Evolutionary conservation across 2,797 vertebrate species (phyloP).

Genomic region (Xiphophorus birchmanni): DNA sequence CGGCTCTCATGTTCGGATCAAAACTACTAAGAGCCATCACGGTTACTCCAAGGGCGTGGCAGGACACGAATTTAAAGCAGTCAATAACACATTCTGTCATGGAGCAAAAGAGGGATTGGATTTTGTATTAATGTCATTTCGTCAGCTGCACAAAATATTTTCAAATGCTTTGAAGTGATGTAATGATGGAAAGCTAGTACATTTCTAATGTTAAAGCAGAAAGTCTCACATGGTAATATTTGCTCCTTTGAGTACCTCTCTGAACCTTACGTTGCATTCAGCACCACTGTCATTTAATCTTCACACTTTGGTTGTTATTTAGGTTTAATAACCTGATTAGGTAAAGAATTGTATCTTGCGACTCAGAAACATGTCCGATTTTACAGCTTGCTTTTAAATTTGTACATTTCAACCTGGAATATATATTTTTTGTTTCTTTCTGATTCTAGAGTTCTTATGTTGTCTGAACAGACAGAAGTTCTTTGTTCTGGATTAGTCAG

Average conservation of each 20-base stretch:
- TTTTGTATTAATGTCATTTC: neutral
- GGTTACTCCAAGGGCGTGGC: constrained; percentile 87
- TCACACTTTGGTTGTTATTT: neutral
- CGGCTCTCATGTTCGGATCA: constrained; percentile 86
- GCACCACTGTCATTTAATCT: neutral
- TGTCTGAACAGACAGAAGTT: neutral
- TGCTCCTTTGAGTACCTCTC: neutral
- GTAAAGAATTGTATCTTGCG: neutral
- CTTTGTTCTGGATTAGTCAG: neutral
- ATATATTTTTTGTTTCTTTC: neutral
- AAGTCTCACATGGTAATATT: neutral
- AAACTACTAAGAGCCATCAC: constrained; percentile 91
- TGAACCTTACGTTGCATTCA: neutral
- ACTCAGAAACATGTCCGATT: neutral
- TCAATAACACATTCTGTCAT: constrained; percentile 88
- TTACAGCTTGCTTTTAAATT: neutral
- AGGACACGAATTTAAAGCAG: constrained; percentile 91
- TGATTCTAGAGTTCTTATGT: neutral
- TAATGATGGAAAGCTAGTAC: neutral
- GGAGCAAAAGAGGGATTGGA: neutral
- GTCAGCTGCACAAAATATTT: neutral
- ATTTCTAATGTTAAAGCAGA: neutral
- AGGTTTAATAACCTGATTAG: neutral
- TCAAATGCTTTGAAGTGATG: neutral
- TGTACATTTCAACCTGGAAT: neutral